phyloP scores from a whole-genome alignment of 2,113 vertebrate genomes.

The Cisticola juncidis region DNA sequence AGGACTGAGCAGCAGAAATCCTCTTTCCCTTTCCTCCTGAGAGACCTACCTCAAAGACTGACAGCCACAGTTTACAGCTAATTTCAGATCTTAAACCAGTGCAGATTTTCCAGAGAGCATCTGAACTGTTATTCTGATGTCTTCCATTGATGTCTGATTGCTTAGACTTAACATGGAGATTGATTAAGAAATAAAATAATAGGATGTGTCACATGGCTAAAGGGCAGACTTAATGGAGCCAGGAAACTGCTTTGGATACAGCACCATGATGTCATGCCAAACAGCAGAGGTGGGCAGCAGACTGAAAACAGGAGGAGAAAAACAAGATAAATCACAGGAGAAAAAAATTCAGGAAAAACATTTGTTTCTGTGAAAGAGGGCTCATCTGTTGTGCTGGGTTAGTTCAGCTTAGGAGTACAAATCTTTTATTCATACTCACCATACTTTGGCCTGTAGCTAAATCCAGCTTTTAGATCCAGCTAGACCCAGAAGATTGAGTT shows the following conservation, averaged over 20 bases:
- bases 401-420: not conserved
- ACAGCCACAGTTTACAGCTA: not conserved
- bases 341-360: not conserved
- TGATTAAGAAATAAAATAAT: not conserved
- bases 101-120: not conserved
- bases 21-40: not conserved
- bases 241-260: not conserved
- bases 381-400: not conserved
- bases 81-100: not conserved
- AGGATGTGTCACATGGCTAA: not conserved
- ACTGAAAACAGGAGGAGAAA: not conserved
- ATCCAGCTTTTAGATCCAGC: not conserved
- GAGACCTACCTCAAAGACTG: not conserved
- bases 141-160: not conserved
- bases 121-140: not conserved
- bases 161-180: not conserved
- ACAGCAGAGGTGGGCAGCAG: not conserved
- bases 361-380: not conserved
- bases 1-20: not conserved
- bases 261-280: not conserved
- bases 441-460: not conserved
- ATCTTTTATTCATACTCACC: not conserved
- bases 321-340: not conserved
- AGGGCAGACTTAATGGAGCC: not conserved
- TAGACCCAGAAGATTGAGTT: not conserved